These are phyloP conservation scores for Nerophis lumbriciformis DNA, from an alignment of 2,113 vertebrate species.

Conservation along the genomic window DNA sequence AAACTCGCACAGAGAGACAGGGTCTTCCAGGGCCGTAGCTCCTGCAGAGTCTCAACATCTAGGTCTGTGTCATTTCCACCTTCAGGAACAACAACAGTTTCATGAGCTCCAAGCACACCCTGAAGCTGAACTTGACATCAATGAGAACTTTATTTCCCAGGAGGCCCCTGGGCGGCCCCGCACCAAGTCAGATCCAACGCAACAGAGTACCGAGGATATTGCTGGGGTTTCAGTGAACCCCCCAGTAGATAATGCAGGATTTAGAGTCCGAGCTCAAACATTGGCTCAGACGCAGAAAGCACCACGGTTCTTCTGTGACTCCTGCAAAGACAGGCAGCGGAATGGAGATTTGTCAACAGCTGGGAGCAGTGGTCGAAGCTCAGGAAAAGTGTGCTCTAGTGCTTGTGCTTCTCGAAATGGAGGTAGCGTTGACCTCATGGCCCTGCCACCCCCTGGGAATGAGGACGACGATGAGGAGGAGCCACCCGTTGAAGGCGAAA, in stretches of 20 bases:
- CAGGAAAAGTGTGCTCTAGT: conserved; percentile 66
- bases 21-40: conserved; percentile 63
- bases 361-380: conserved; percentile 49
- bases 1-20: conserved; percentile 72
- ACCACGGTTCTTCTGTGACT: conserved; percentile 85
- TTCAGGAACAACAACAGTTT: conserved; percentile 88
- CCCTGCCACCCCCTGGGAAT: conserved; percentile 88
- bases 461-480: conserved; percentile 78
- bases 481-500: conserved; percentile 62
- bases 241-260: conserved; percentile 65
- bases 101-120: conserved; percentile 68
- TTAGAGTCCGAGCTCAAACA: conserved; percentile 84
- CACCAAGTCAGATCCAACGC: conserved; percentile 93
- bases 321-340: conserved; percentile 87
- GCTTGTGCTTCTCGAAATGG: conserved; percentile 78
- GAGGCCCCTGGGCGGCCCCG: conserved; percentile 78
- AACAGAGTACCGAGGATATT: conserved; percentile 83
- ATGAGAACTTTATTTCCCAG: conserved; percentile 91
- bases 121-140: conserved; percentile 81
- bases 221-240: conserved; percentile 60
- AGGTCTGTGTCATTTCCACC: conserved; percentile 92
- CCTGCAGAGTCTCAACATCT: conserved; percentile 84
- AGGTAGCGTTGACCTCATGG: conserved; percentile 87
- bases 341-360: conserved; percentile 57
- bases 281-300: conserved; percentile 76